Evolutionary conservation across 2,888 invertebrate genomes (phyloP), one percentile per base, ranked within the genome.

Genomic region (Dryadula phaetusa): DNA sequence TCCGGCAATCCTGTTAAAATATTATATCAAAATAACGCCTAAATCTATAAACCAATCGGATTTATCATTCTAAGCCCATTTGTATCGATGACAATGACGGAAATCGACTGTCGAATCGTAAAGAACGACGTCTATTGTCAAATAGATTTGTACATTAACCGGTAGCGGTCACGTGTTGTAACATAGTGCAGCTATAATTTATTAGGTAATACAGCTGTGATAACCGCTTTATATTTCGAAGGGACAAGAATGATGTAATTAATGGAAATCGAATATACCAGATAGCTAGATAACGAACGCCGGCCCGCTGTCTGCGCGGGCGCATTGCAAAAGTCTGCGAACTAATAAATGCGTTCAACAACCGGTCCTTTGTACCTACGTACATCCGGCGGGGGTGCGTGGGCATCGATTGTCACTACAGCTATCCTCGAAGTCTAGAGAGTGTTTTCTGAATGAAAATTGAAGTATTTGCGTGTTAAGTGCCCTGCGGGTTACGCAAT

Each of bases 341-440:
- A 74, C 76, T 81, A 79, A 83, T 81, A 78, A 82, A 80, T 79
- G 77, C 75, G 76, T 73, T 77, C 79, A 83, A 82, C 79, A 86
- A 88, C 90, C 88, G 89, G 90, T 90, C 84, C 82, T 82, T 79
- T 81, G 78, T 83, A 83, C 87, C 90, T 92, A 92, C 92, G 89
- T 90, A 89, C 88, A 92, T 92, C 92, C 92, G 92, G 92, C 86
- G 87, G 77, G 76, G 73, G 74, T 68, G 85, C 85, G 91, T 90
- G 84, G 90, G 91, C 78, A 81, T 79, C 87, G 85, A 87, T 82
- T 86, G 90, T 89, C 89, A 83, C 85, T 86, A 49, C 58, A 60
- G 75, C 69, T 75, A 73, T 79, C 76, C 76, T 78, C 76, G 75
- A 80, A 80, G 74, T 72, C 76, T 72, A 72, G 77, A 79, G 82